These are phyloP conservation scores for Petrocephalus zakoni DNA, from an alignment of 2,113 vertebrate genomes.

Conservation along the genomic window DNA sequence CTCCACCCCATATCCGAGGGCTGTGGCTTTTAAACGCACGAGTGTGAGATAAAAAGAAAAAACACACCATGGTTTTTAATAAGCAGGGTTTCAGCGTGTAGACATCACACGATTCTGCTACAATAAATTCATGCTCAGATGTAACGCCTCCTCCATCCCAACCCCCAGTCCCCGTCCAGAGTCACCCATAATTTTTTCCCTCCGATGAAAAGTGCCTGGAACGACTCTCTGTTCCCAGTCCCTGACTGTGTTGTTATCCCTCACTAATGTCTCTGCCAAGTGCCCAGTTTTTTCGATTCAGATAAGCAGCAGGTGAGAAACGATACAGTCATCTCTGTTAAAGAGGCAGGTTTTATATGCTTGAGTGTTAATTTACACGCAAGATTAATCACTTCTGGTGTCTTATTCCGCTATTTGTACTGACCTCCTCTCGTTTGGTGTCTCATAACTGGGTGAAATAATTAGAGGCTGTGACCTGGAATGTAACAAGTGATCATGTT, in stretches of 20 bases:
- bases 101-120: background rate
- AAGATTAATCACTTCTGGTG: background rate
- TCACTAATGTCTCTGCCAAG: background rate
- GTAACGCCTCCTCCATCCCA: background rate
- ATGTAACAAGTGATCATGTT: constrained; percentile 26
- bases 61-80: background rate
- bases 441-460: background rate
- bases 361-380: background rate
- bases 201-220: background rate
- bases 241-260: background rate
- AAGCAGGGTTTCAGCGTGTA: background rate
- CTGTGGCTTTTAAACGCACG: background rate
- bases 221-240: background rate
- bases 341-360: background rate
- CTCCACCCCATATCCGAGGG: background rate
- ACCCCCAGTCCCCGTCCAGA: too few relatives aligned
- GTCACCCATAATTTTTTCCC: background rate
- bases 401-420: background rate
- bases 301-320: background rate
- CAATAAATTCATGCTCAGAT: background rate
- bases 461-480: background rate
- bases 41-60: background rate
- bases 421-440: background rate
- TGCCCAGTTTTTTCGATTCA: background rate
- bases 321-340: background rate